phyloP scores from a whole-genome alignment of 1,140 invertebrate species.

The Leptopilina clavipes region DNA sequence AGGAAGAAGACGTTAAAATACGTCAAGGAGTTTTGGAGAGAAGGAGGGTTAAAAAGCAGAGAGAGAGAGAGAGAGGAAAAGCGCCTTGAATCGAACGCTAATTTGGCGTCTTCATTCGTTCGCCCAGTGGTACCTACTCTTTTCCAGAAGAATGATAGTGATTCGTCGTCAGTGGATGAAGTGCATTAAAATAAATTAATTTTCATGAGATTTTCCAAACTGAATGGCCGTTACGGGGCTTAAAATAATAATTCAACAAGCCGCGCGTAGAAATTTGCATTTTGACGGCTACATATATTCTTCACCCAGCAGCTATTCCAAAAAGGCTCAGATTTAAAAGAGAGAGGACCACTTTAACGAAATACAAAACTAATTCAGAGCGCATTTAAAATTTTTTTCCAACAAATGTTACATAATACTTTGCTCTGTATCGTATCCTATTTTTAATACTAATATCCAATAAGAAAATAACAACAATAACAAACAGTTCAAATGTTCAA shows the following conservation, averaged over 20 bases:
- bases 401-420: too few relatives aligned
- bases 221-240: conserved; percentile 68
- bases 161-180: conserved; percentile 60
- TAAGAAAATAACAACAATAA: too few relatives aligned
- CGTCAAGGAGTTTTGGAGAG: conserved; percentile 21
- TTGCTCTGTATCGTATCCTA: too few relatives aligned
- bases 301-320: conserved; percentile 1
- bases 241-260: conserved; percentile 72
- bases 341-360: neutral
- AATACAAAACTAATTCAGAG: neutral
- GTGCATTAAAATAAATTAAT: conserved; percentile 72
- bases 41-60: neutral
- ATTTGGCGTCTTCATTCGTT: conserved; percentile 56
- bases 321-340: neutral
- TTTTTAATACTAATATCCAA: too few relatives aligned
- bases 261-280: conserved; percentile 66
- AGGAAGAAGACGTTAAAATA: conserved; percentile 38
- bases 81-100: conserved; percentile 61
- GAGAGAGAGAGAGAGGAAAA: conserved; percentile 45
- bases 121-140: conserved; percentile 41
- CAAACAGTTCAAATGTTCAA: too few relatives aligned
- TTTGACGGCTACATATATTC: conserved; percentile 51
- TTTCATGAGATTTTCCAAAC: conserved; percentile 69
- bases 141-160: conserved; percentile 55
- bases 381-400: neutral